Percentiles rank a stretch among this genome's conserved stretches.
Conservation (phyloP, 2,888 invertebrate species). For the Eristalis tenax region DNA sequence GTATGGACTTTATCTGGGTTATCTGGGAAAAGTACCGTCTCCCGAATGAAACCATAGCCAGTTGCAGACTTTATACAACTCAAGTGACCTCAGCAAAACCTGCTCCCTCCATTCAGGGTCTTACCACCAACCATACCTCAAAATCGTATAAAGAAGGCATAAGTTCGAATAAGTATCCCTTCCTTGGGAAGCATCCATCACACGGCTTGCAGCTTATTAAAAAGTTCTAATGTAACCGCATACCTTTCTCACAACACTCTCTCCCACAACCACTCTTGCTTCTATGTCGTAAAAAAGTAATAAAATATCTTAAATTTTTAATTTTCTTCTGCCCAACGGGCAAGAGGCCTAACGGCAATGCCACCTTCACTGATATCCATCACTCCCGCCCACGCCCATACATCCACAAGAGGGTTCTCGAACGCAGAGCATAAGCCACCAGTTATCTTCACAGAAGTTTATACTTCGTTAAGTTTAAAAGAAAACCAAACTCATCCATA, state of each 20-base stretch:
- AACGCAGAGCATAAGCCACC: not conserved
- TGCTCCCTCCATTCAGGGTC: not conserved
- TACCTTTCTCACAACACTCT: not conserved
- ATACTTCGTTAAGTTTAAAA: constrained; percentile 45
- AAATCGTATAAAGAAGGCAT: not conserved
- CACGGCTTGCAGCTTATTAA: not conserved
- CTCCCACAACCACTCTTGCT: not conserved
- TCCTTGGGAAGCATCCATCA: not conserved
- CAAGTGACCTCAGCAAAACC: not conserved
- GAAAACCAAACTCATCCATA: constrained; percentile 39
- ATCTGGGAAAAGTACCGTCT: no score
- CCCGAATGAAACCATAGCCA: not conserved
- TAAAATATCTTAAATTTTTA: constrained; percentile 28
- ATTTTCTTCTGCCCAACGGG: not conserved
- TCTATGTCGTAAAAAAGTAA: constrained; percentile 25
- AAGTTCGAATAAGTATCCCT: not conserved
- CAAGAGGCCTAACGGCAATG: constrained; percentile 8
- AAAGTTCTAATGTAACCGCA: not conserved
- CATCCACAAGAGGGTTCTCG: not conserved
- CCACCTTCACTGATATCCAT: not conserved
- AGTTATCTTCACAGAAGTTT: constrained; percentile 29
- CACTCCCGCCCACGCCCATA: not conserved
- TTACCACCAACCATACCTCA: not conserved
- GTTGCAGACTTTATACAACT: not conserved
- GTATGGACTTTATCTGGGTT: no score